A percentile compares a stretch with the other conserved stretches of the same genome.
These are phyloP conservation scores for Aquatica leii DNA, from an alignment of 2,888 invertebrate species.

Conservation along the genomic window DNA sequence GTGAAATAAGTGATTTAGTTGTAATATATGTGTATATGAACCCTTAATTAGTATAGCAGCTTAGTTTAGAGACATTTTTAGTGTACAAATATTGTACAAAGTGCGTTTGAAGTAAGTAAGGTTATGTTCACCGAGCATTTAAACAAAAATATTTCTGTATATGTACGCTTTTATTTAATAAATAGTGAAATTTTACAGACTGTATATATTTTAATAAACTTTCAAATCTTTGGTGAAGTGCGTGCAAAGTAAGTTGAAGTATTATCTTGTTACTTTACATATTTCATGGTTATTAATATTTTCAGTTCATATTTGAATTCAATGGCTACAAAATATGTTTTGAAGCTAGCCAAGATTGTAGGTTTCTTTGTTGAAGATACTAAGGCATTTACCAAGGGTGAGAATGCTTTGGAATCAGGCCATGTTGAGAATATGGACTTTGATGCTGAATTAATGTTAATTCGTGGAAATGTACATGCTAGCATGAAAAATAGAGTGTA, in stretches of 20 bases:
- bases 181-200: not conserved
- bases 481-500: too few species aligned
- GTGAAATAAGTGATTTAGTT: too few species aligned
- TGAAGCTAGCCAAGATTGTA: constrained; percentile 2
- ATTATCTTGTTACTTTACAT: constrained; percentile 7
- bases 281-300: constrained; percentile 2
- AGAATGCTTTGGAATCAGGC: constrained; percentile 9
- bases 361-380: not conserved
- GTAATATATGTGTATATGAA: too few species aligned
- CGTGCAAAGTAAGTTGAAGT: constrained; percentile 1
- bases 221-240: constrained; percentile 1
- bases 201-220: constrained; percentile 1
- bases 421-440: constrained; percentile 9
- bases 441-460: constrained; percentile 4
- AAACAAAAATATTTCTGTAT: too few species aligned
- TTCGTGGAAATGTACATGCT: not conserved
- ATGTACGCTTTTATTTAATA: too few species aligned
- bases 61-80: too few species aligned
- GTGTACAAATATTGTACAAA: too few species aligned
- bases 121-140: too few species aligned
- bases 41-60: too few species aligned
- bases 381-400: constrained; percentile 8
- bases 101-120: too few species aligned
- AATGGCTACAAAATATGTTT: constrained; percentile 14
- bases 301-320: constrained; percentile 5